Conservation (phyloP, 2,888 invertebrate species). For the Lepidonotus clava region DNA sequence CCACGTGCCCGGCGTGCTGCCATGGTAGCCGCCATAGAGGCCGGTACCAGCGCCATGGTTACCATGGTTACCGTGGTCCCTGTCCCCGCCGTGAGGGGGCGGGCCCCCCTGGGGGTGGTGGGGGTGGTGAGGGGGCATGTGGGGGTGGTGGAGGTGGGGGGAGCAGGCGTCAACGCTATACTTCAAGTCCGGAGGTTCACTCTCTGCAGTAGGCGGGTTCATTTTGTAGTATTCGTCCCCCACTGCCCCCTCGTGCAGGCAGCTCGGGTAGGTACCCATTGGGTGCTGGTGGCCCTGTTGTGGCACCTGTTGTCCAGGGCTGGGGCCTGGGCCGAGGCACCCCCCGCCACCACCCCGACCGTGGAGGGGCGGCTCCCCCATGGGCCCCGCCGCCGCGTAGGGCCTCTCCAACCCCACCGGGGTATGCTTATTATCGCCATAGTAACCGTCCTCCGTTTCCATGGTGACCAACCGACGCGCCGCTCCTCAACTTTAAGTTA, state of each 20-base stretch:
- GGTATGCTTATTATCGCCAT: too few relatives aligned
- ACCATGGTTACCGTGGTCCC: neutral
- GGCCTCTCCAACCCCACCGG: too few relatives aligned
- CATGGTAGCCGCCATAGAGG: neutral
- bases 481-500: too few relatives aligned
- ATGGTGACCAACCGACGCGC: too few relatives aligned
- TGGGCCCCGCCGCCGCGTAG: neutral
- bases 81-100: too few relatives aligned
- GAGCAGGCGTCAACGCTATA: neutral
- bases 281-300: neutral
- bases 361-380: neutral
- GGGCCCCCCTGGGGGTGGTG: too few relatives aligned
- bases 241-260: neutral
- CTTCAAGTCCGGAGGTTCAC: neutral
- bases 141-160: neutral
- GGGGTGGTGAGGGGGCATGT: neutral
- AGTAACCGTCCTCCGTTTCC: neutral
- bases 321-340: neutral
- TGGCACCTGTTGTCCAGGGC: too few relatives aligned
- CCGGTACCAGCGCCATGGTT: too few relatives aligned
- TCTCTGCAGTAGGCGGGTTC: neutral
- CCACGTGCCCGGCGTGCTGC: conserved; percentile 12
- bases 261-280: neutral
- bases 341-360: neutral
- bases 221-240: neutral